Evolutionary conservation across 2,797 vertebrate genomes (phyloP).

Genomic region (Harpagifer antarcticus): DNA sequence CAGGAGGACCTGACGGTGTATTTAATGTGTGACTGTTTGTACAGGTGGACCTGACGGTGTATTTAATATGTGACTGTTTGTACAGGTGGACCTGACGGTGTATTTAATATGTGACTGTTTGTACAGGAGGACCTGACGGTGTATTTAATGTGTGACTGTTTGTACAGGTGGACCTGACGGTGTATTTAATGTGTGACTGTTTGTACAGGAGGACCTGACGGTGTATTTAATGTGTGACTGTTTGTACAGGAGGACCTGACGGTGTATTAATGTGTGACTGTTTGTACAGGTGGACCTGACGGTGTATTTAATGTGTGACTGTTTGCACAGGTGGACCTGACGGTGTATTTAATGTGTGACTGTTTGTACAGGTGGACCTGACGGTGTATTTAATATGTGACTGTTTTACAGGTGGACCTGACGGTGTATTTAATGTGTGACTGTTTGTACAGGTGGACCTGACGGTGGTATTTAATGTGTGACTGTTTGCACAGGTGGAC

Average conservation of each 20-base stretch:
- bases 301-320: too few species aligned
- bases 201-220: conserved; percentile 88
- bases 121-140: conserved; percentile 89
- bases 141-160: too few species aligned
- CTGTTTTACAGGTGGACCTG: conserved; percentile 87
- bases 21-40: too few species aligned
- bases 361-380: conserved; percentile 87
- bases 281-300: conserved; percentile 88
- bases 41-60: conserved; percentile 91
- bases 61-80: too few species aligned
- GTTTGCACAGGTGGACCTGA: conserved; percentile 87
- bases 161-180: conserved; percentile 89
- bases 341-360: conserved; percentile 21
- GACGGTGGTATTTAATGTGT: conserved; percentile 43
- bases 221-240: too few species aligned
- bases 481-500: conserved; percentile 85
- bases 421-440: conserved; percentile 32
- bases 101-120: too few species aligned
- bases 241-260: conserved; percentile 88
- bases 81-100: conserved; percentile 90
- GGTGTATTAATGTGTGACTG: too few species aligned
- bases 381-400: conserved; percentile 32
- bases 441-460: conserved; percentile 87
- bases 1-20: conserved; percentile 92
- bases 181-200: too few species aligned